Percentiles rank a stretch among this genome's conserved stretches.
Evolutionary conservation across 1,140 invertebrate genomes (phyloP).

Genomic region (Spodoptera litura): DNA sequence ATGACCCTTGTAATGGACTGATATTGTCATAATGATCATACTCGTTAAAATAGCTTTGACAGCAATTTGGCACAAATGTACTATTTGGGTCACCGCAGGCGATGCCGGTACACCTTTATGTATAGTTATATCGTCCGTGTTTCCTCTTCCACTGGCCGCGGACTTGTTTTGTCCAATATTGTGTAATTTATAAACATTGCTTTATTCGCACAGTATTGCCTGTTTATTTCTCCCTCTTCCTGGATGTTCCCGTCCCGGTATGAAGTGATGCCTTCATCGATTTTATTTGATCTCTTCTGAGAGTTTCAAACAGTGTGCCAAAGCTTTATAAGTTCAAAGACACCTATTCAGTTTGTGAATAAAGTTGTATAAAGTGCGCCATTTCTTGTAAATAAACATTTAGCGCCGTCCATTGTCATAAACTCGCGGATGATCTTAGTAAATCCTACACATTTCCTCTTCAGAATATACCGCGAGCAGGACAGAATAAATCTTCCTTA

Average conservation of each 20-base stretch:
- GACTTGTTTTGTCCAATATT: neutral
- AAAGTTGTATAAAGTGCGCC: neutral
- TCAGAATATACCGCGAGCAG: slow-evolving; percentile 10
- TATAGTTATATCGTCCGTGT: slow-evolving; percentile 3
- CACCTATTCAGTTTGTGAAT: too few relatives aligned
- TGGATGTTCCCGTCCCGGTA: too few relatives aligned
- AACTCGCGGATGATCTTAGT: slow-evolving; percentile 26
- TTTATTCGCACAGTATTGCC: neutral
- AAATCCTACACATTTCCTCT: slow-evolving; percentile 30
- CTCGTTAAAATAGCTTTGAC: slow-evolving; percentile 42
- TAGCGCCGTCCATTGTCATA: slow-evolving; percentile 7
- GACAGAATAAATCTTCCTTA: slow-evolving; percentile 40
- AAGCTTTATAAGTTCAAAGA: too few relatives aligned
- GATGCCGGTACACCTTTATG: slow-evolving; percentile 12
- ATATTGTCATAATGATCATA: slow-evolving; percentile 41
- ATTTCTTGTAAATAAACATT: slow-evolving; percentile 9
- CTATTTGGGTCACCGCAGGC: slow-evolving; percentile 42
- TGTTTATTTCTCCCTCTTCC: neutral
- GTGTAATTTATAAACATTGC: neutral
- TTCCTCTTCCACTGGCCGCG: neutral
- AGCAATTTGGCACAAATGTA: slow-evolving; percentile 41
- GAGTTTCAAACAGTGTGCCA: too few relatives aligned
- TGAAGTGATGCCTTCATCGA: too few relatives aligned
- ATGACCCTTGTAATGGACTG: slow-evolving; percentile 20
- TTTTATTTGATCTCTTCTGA: too few relatives aligned